phyloP scores from a whole-genome alignment of 2,113 vertebrate genomes.

The Oryzias celebensis region DNA sequence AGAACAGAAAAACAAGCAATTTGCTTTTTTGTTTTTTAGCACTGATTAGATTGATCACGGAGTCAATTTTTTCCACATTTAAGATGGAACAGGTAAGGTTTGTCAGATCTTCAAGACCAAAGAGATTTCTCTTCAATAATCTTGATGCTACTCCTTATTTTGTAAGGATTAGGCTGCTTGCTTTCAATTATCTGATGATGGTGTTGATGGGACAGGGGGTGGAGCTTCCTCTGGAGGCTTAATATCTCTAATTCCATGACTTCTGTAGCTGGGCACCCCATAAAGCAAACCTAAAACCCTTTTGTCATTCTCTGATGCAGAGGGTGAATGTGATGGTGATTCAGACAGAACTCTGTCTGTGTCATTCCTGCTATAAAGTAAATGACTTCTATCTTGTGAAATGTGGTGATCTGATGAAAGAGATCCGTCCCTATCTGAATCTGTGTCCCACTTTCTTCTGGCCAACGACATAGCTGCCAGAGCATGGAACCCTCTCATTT shows the following conservation, averaged over 20 bases:
- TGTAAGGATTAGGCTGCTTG: conserved; percentile 13
- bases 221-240: conserved; percentile 14
- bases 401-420: conserved; percentile 2
- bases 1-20: not conserved
- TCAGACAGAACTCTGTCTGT: not conserved
- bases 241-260: conserved; percentile 15
- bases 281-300: conserved; percentile 23
- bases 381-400: conserved; percentile 3
- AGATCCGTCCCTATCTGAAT: not conserved
- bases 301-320: conserved; percentile 12
- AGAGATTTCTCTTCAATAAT: conserved; percentile 22
- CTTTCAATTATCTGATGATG: conserved; percentile 18
- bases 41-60: not conserved
- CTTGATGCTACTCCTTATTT: too few species aligned
- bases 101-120: conserved; percentile 61
- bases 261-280: conserved; percentile 33
- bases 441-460: conserved; percentile 49
- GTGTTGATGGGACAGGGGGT: conserved; percentile 36
- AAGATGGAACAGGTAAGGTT: conserved; percentile 49
- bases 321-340: not conserved
- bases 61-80: conserved; percentile 21
- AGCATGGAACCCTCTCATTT: conserved; percentile 56
- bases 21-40: not conserved
- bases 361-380: conserved; percentile 1
- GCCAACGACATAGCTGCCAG: conserved; percentile 54